These are phyloP conservation scores for Syritta pipiens DNA, from an alignment of 2,888 invertebrate species.

Conservation along the genomic window DNA sequence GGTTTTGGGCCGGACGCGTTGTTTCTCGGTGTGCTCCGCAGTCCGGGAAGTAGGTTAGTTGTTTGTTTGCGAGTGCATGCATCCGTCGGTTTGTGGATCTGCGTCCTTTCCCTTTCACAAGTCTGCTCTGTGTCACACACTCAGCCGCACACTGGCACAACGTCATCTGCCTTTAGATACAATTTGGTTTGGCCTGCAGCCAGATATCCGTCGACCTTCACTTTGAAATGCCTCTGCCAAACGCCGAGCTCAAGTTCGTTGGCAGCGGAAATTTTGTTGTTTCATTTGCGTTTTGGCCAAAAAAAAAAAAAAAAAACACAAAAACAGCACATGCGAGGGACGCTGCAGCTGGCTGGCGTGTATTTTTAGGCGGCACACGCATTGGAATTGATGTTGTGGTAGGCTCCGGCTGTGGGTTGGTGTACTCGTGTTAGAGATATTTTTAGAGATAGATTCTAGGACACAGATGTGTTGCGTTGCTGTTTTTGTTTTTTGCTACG, in stretches of 20 bases:
- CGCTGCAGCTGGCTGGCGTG: conserved; percentile 41
- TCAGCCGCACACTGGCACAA: conserved; percentile 15
- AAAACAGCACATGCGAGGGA: background rate
- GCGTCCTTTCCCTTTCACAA: conserved; percentile 46
- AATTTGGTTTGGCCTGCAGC: conserved; percentile 55
- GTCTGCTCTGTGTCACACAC: background rate
- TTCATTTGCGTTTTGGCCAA: conserved; percentile 29
- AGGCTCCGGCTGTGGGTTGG: conserved; percentile 30
- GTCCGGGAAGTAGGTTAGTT: conserved; percentile 60
- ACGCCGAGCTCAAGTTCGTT: conserved; percentile 42
- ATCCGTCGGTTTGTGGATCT: conserved; percentile 24
- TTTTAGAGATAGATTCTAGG: conserved; percentile 38
- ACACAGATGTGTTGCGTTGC: background rate
- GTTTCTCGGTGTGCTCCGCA: too few relatives aligned
- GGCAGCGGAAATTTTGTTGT: conserved; percentile 52
- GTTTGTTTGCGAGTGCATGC: conserved; percentile 44
- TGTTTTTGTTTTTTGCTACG: conserved; percentile 1
- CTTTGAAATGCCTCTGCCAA: conserved; percentile 58
- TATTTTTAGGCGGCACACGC: conserved; percentile 52
- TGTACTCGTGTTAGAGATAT: conserved; percentile 36
- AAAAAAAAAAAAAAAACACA: conserved; percentile 14
- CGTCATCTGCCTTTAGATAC: conserved; percentile 52
- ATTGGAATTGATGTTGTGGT: conserved; percentile 34
- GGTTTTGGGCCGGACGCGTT: conserved; percentile 48
- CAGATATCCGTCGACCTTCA: conserved; percentile 58